Conservation (phyloP, 2,888 invertebrate species). For the Orthosia gracilis region DNA sequence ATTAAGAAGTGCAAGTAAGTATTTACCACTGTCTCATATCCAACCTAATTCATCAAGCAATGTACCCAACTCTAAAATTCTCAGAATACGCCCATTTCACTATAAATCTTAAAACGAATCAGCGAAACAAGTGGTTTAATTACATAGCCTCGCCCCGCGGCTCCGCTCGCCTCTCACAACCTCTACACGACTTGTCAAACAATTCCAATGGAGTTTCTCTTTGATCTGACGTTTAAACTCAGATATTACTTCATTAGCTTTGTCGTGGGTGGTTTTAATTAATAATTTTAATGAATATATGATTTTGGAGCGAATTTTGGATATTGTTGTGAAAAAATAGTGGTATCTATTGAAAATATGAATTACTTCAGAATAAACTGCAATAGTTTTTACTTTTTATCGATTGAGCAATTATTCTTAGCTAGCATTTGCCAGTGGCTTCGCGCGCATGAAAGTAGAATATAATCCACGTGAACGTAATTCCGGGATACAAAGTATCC, state of each 20-base stretch:
- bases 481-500: too few relatives aligned
- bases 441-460: too few relatives aligned
- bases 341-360: background rate
- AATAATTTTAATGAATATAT: slow-evolving; percentile 30
- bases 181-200: slow-evolving; percentile 41
- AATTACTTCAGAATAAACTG: background rate
- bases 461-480: too few relatives aligned
- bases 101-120: slow-evolving; percentile 49
- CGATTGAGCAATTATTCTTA: too few relatives aligned
- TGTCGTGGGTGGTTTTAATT: slow-evolving; percentile 31
- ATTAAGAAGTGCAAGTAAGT: background rate
- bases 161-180: slow-evolving; percentile 12
- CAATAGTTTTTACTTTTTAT: too few relatives aligned
- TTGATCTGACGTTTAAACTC: slow-evolving; percentile 47
- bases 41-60: slow-evolving; percentile 11
- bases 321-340: background rate
- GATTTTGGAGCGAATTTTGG: background rate
- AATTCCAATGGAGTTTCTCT: slow-evolving; percentile 38
- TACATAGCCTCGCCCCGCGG: slow-evolving; percentile 38
- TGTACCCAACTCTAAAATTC: slow-evolving; percentile 23
- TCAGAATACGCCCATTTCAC: slow-evolving; percentile 30
- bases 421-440: too few relatives aligned
- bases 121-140: slow-evolving; percentile 62
- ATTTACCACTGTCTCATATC: slow-evolving; percentile 13
- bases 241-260: slow-evolving; percentile 50